phyloP scores from a whole-genome alignment of 1,140 invertebrate genomes.

The Rhyacophila brunnea region DNA sequence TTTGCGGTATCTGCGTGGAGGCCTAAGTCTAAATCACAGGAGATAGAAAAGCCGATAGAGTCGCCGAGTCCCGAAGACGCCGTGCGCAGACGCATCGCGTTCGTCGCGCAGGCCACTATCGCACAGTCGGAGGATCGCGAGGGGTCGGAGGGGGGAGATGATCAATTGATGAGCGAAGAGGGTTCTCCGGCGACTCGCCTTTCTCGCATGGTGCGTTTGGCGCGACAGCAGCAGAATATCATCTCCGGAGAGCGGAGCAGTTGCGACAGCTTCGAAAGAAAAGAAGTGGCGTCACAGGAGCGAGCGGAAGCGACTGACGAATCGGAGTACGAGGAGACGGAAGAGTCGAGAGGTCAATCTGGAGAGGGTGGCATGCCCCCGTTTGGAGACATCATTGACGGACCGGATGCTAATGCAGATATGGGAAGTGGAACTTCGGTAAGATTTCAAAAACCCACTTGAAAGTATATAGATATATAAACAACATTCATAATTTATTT shows the following conservation, averaged over 20 bases:
- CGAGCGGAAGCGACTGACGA: slow-evolving; percentile 39
- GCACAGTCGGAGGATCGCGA: slow-evolving; percentile 45
- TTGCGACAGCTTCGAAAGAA: slow-evolving; percentile 4
- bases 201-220: slow-evolving; percentile 50
- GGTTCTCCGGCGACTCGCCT: slow-evolving; percentile 42
- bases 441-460: too few relatives aligned
- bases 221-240: slow-evolving; percentile 37
- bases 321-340: slow-evolving; percentile 42
- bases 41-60: slow-evolving; percentile 49
- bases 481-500: too few relatives aligned
- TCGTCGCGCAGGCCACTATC: slow-evolving; percentile 46
- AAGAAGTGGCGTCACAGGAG: slow-evolving; percentile 39
- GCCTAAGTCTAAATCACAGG: slow-evolving; percentile 38
- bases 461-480: too few relatives aligned
- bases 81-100: slow-evolving; percentile 46
- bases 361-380: slow-evolving; percentile 41
- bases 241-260: background rate
- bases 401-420: slow-evolving; percentile 37
- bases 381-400: slow-evolving; percentile 51
- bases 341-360: slow-evolving; percentile 46
- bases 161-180: slow-evolving; percentile 26
- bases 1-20: slow-evolving; percentile 51
- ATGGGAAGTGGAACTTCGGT: slow-evolving; percentile 40
- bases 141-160: slow-evolving; percentile 35
- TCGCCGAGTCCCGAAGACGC: slow-evolving; percentile 48